Percentiles rank a stretch among this genome's conserved stretches.
phyloP scores from a whole-genome alignment of 1,140 invertebrate species.

The Aphelenchoides besseyi region DNA sequence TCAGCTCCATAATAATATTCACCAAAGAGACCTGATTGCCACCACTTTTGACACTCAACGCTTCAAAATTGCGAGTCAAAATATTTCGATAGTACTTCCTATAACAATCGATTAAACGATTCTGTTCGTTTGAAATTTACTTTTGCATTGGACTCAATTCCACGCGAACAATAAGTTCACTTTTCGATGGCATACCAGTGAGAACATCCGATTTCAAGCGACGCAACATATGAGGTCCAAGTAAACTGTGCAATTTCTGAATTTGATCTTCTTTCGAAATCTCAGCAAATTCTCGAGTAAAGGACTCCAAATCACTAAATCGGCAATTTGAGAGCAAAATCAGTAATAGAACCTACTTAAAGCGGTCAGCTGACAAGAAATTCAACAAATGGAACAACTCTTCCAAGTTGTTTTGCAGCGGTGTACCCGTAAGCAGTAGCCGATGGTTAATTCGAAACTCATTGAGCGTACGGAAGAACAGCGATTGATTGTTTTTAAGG shows the following conservation, averaged over 20 bases:
- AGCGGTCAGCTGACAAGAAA: constrained; percentile 88
- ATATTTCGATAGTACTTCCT: constrained; percentile 99
- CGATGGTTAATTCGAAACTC: constrained; percentile 91
- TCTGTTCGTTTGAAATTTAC: constrained; percentile 60
- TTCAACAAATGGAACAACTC: constrained; percentile 98
- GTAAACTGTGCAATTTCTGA: constrained; percentile 92
- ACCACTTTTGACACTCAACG: constrained; percentile 89
- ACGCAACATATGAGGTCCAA: constrained; percentile 95
- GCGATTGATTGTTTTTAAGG: constrained; percentile 97
- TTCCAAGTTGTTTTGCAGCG: constrained; percentile 97
- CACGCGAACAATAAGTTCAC: constrained; percentile 97
- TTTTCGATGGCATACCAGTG: constrained; percentile 98
- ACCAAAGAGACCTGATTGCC: constrained; percentile 88
- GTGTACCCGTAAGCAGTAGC: constrained; percentile 92
- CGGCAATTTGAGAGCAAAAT: constrained; percentile 57
- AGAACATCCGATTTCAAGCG: constrained; percentile 96
- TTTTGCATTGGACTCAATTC: constrained; percentile 97
- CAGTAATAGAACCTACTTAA: constrained; percentile 64
- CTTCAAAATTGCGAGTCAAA: constrained; percentile 94
- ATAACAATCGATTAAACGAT: constrained; percentile 31
- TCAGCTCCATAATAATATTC: constrained; percentile 99
- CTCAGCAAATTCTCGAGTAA: constrained; percentile 98
- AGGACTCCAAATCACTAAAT: constrained; percentile 85
- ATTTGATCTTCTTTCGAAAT: constrained; percentile 99
- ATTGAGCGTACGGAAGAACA: constrained; percentile 94